These are phyloP conservation scores for Scarus forsteni DNA, from an alignment of 2,797 vertebrate genomes.

Conservation along the genomic window DNA sequence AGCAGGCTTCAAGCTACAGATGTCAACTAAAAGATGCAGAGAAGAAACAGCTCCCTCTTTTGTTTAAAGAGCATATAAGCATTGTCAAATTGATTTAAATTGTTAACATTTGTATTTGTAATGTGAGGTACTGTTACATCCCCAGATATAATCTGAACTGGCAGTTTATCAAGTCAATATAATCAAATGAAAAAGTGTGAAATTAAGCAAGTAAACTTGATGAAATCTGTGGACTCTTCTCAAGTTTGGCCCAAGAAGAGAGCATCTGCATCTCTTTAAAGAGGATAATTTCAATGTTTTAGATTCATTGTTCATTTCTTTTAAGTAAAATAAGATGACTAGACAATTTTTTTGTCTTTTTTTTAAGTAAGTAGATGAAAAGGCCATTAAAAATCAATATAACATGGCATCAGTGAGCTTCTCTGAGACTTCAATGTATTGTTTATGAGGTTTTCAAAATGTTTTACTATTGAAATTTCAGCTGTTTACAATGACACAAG, in stretches of 20 bases:
- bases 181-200: conserved; percentile 10
- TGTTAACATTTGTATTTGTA: too few relatives aligned
- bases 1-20: too few relatives aligned
- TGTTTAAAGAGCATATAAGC: too few relatives aligned
- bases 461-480: too few relatives aligned
- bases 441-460: too few relatives aligned
- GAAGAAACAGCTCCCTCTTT: too few relatives aligned
- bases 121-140: too few relatives aligned
- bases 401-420: conserved; percentile 14
- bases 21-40: too few relatives aligned
- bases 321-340: conserved; percentile 10
- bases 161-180: conserved; percentile 5
- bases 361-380: conserved; percentile 5
- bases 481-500: too few relatives aligned
- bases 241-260: not conserved
- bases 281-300: not conserved
- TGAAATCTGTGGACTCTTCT: not conserved
- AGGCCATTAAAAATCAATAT: conserved; percentile 30
- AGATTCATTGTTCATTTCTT: conserved; percentile 1
- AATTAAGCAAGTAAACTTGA: conserved; percentile 24
- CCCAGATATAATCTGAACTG: conserved; percentile 15
- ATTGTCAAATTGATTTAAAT: too few relatives aligned
- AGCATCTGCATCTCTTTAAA: not conserved
- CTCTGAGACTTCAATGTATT: conserved; percentile 10
- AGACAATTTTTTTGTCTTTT: conserved; percentile 12